phyloP scores from a whole-genome alignment of 2,888 invertebrate species.

The Sphaeridia pumilis region DNA sequence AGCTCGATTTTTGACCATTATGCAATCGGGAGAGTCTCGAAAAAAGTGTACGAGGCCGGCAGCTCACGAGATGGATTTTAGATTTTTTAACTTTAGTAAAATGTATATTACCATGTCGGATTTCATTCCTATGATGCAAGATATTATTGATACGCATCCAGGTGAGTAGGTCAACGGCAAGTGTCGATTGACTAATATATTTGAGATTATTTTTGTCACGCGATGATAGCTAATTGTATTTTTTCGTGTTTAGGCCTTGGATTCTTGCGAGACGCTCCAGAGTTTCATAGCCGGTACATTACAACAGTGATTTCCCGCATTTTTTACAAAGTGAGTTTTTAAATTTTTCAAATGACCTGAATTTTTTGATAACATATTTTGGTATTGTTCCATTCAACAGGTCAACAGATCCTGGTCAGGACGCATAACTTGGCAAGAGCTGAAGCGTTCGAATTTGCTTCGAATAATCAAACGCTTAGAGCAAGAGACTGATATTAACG shows the following conservation, averaged over 20 bases:
- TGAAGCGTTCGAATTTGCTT: conserved; percentile 80
- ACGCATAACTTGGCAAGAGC: conserved; percentile 71
- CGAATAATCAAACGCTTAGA: conserved; percentile 63
- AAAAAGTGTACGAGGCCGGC: conserved; percentile 37
- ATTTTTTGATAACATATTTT: too few relatives aligned
- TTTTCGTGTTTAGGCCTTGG: conserved; percentile 47
- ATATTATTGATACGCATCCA: conserved; percentile 97
- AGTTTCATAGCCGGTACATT: conserved; percentile 97
- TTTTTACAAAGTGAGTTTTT: conserved; percentile 32
- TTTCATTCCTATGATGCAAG: conserved; percentile 85
- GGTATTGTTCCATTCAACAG: conserved; percentile 47
- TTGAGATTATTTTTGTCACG: background rate
- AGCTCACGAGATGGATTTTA: conserved; percentile 6
- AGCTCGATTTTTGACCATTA: conserved; percentile 73
- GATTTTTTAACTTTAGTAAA: conserved; percentile 8
- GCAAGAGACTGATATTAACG: conserved; percentile 95
- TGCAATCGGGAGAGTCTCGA: conserved; percentile 45
- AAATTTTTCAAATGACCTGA: too few relatives aligned
- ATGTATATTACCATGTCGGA: conserved; percentile 49
- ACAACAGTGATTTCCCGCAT: conserved; percentile 62
- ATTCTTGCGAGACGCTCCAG: conserved; percentile 93
- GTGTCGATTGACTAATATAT: too few relatives aligned
- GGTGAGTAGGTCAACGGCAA: conserved; percentile 49
- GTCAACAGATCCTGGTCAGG: conserved; percentile 97
- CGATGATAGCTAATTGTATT: background rate